Evolutionary conservation across 2,888 invertebrate species (phyloP).

Genomic region (Drosophila mercatorum): DNA sequence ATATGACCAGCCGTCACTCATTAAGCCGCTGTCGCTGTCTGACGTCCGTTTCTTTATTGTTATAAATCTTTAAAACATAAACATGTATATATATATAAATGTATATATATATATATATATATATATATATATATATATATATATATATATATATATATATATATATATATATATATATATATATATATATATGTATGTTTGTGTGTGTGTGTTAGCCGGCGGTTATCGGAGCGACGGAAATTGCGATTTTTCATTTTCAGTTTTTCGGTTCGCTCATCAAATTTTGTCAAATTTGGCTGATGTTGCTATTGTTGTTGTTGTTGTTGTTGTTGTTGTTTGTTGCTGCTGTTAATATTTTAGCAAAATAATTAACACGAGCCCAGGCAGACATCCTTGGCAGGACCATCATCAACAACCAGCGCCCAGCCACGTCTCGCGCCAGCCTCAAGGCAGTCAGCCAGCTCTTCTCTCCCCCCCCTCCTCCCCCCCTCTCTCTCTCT

Average conservation of each 20-base stretch:
- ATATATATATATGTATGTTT: conserved; percentile 25
- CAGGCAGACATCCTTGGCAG: conserved; percentile 30
- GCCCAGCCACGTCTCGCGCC: conserved; percentile 28
- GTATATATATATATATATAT: conserved; percentile 1
- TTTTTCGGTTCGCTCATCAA: conserved; percentile 68
- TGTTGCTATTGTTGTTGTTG: conserved; percentile 41
- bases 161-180: conserved; percentile 13
- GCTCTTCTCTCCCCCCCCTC: neutral
- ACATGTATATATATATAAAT: conserved; percentile 18
- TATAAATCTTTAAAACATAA: conserved; percentile 37
- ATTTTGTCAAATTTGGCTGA: conserved; percentile 72
- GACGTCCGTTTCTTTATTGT: conserved; percentile 57
- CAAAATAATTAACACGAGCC: conserved; percentile 74
- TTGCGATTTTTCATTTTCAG: conserved; percentile 76
- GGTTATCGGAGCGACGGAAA: conserved; percentile 72
- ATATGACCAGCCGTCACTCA: conserved; percentile 78
- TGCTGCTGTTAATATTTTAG: conserved; percentile 60
- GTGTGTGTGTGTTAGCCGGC: conserved; percentile 58
- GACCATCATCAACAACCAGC: conserved; percentile 26
- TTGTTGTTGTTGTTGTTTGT: conserved; percentile 29
- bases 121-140: conserved; percentile 10
- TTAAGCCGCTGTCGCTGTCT: conserved; percentile 61
- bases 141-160: conserved; percentile 28
- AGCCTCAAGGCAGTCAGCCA: conserved; percentile 44
- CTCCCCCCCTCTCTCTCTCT: neutral